Percentiles rank a stretch among this genome's conserved stretches.
Conservation (phyloP, 2,113 vertebrate genomes). For the Lanius collurio region DNA sequence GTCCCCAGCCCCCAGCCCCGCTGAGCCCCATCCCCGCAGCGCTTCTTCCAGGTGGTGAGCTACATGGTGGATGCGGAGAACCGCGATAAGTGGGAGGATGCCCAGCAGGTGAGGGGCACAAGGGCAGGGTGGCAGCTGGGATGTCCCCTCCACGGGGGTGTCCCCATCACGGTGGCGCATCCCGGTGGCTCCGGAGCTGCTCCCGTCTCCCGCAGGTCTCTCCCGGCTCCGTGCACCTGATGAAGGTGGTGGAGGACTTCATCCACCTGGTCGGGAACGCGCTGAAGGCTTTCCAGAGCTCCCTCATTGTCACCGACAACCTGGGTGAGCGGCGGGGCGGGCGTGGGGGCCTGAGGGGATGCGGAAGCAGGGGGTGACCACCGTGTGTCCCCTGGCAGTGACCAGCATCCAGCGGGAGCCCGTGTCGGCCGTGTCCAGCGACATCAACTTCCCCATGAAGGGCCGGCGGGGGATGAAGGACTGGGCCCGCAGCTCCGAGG, state of each 20-base stretch:
- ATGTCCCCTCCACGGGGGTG: accelerated
- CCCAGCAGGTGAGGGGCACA: slow-evolving; percentile 84
- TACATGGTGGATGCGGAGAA: slow-evolving; percentile 97
- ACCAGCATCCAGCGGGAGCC: slow-evolving; percentile 97
- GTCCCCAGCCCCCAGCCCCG: not conserved
- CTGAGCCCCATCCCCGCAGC: slow-evolving; percentile 72
- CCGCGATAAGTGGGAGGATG: slow-evolving; percentile 93
- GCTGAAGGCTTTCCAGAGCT: slow-evolving; percentile 95
- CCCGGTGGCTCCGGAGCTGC: not conserved
- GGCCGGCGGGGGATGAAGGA: slow-evolving; percentile 98
- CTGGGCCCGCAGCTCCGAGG: slow-evolving; percentile 94
- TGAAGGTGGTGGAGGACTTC: slow-evolving; percentile 97
- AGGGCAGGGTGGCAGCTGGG: accelerated
- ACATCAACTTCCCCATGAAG: slow-evolving; percentile 97
- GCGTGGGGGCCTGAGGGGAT: accelerated
- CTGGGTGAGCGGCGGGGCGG: slow-evolving; percentile 75
- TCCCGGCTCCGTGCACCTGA: slow-evolving; percentile 90
- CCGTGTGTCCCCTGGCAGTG: slow-evolving; percentile 69
- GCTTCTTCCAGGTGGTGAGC: slow-evolving; percentile 98
- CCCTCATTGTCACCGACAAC: slow-evolving; percentile 94
- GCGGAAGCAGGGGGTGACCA: not conserved
- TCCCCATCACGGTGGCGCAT: accelerated
- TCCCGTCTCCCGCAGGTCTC: slow-evolving; percentile 75
- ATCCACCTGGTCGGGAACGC: slow-evolving; percentile 92
- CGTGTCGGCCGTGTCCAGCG: slow-evolving; percentile 93